Percentiles rank a stretch among this genome's conserved stretches.
phyloP scores from a whole-genome alignment of 1,140 invertebrate species.

The Zaprionus nigranus region DNA sequence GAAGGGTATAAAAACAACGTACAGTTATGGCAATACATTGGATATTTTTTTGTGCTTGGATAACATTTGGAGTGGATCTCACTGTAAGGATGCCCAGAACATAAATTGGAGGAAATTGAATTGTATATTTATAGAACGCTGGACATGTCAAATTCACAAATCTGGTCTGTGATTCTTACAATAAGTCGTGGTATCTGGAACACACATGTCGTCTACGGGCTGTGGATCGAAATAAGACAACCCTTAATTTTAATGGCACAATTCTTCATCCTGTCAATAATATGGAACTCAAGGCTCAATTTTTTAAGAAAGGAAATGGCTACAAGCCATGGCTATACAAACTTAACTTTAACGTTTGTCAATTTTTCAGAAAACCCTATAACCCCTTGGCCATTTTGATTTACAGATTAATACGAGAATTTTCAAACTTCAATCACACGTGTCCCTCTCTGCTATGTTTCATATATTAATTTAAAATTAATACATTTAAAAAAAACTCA shows the following conservation, averaged over 20 bases:
- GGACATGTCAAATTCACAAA: not conserved
- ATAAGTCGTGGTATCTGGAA: slow-evolving; percentile 16
- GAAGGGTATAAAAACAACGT: too few relatives aligned
- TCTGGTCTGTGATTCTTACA: not conserved
- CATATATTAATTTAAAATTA: not conserved
- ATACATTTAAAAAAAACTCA: too few relatives aligned
- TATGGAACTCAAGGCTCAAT: not conserved
- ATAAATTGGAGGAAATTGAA: too few relatives aligned
- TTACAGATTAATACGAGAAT: not conserved
- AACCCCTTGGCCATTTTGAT: slow-evolving; percentile 14
- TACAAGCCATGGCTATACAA: slow-evolving; percentile 27
- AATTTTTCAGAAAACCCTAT: slow-evolving; percentile 7
- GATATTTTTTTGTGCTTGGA: too few relatives aligned
- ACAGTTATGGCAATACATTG: too few relatives aligned
- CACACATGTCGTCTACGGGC: slow-evolving; percentile 19
- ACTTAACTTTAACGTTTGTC: slow-evolving; percentile 7
- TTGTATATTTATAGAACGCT: not conserved
- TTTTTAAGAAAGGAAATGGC: slow-evolving; percentile 22
- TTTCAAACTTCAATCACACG: slow-evolving; percentile 32
- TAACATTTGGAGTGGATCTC: too few relatives aligned
- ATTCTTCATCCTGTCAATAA: slow-evolving; percentile 9
- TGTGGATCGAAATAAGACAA: slow-evolving; percentile 16
- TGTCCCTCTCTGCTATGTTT: slow-evolving; percentile 11
- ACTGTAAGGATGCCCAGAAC: too few relatives aligned
- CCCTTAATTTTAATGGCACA: slow-evolving; percentile 20